These are phyloP conservation scores for Ochropacha duplaris DNA, from an alignment of 2,888 invertebrate species.

Conservation along the genomic window DNA sequence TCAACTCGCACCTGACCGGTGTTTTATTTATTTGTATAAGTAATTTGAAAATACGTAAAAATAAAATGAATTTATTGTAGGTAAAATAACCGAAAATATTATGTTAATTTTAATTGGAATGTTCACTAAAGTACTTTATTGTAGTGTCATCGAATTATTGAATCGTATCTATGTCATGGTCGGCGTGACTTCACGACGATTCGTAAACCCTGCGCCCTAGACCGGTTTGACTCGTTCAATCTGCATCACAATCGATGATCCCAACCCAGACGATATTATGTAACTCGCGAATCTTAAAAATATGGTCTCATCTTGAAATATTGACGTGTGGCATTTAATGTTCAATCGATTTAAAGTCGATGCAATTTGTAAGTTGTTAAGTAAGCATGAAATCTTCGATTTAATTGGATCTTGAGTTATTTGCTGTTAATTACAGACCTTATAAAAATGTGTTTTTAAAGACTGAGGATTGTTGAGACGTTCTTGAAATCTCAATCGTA, in stretches of 20 bases:
- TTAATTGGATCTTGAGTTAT: not conserved
- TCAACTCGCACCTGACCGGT: too few relatives aligned
- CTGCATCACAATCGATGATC: conserved; percentile 22
- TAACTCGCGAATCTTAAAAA: not conserved
- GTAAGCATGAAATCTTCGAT: not conserved
- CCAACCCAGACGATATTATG: not conserved
- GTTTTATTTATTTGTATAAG: too few relatives aligned
- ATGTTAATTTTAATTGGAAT: not conserved
- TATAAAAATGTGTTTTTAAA: not conserved
- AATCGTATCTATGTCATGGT: conserved; percentile 52
- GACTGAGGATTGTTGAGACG: too few relatives aligned
- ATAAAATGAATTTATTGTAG: too few relatives aligned
- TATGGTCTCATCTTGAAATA: not conserved
- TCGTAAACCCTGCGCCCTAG: conserved; percentile 39
- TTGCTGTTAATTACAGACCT: not conserved
- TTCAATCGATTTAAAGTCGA: not conserved
- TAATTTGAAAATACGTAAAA: too few relatives aligned
- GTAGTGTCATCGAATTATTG: conserved; percentile 31
- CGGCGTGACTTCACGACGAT: conserved; percentile 45
- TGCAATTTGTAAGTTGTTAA: not conserved
- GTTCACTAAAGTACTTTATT: not conserved
- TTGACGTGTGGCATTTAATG: not conserved
- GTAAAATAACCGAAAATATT: not conserved
- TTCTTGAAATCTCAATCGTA: too few relatives aligned
- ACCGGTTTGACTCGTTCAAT: conserved; percentile 46